Evolutionary conservation across 92 coral and sea anemone species (phyloP), one percentile per base, ranked within the genome.

Genomic region (Galaxea fascicularis): DNA sequence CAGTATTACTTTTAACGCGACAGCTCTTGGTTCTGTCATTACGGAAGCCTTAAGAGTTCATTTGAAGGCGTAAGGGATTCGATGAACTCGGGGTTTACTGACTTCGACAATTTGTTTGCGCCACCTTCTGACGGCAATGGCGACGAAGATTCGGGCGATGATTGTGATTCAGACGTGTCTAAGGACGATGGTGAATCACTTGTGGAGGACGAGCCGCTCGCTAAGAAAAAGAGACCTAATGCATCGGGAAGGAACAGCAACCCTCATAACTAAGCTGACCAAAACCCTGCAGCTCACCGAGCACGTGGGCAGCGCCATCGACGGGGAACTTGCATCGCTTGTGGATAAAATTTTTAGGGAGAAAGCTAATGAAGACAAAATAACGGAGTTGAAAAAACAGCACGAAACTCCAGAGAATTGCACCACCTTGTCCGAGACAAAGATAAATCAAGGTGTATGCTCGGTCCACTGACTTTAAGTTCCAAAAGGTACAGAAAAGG

Each of bases 401-500:
- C 65, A 58, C 26, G 65, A 58, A 58, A n/a, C 65, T 58, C 65
- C 65, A 25, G 25, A 66, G 72, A 66, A 66, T 66, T 66, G 72
- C 45, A 24, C 4, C 72, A 66, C 72, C 72, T 28, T 46, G 46
- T 75, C 29, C n/a, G 27, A 57, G 85, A 85, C 75, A 18, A 76
- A 68, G 74, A 52, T 68, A 51, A 68, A 68, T 35, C 74, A 68
- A 68, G 74, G 52, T 68, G 52, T 68, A 22, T 16, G 74, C 74
- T 68, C 35, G 74, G n/a, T 68, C 46, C 12, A 66, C 72, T 29
- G 49, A 29, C 72, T 17, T 28, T 29, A 75, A 85, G 67, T 39
- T 85, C 69, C 89, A 77, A 45, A 85, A 69, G 66, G 73, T 57
- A 67, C 89, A 77, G 66, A 85, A 84, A 49, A 58, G 63, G 65